Evolutionary conservation across 2,888 invertebrate species (phyloP).

Genomic region (Noctua comes): DNA sequence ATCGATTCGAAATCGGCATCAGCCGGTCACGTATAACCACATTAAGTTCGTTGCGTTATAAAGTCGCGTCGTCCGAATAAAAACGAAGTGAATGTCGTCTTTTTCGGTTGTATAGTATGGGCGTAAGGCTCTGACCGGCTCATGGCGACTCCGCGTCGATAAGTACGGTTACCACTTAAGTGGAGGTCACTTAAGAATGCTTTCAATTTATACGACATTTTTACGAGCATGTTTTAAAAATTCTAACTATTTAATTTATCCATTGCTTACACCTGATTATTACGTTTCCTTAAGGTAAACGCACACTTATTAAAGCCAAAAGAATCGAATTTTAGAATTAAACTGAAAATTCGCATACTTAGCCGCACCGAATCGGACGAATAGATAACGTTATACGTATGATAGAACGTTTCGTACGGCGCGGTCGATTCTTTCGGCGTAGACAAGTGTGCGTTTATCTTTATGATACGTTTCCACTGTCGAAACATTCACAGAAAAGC

Average conservation of each 20-base stretch:
- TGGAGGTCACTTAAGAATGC: background rate
- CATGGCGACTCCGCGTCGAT: background rate
- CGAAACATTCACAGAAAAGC: too few species aligned
- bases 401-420: too few species aligned
- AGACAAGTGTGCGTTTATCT: too few species aligned
- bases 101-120: background rate
- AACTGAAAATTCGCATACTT: too few species aligned
- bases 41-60: background rate
- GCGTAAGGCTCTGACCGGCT: background rate
- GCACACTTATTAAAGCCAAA: too few species aligned
- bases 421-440: too few species aligned
- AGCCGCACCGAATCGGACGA: too few species aligned
- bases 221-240: background rate
- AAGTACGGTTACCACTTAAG: background rate
- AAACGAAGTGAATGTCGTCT: fast-evolving
- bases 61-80: background rate
- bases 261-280: background rate
- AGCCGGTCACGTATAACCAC: background rate
- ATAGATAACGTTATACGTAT: too few species aligned
- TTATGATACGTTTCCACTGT: too few species aligned
- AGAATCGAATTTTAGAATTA: too few species aligned
- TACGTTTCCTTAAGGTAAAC: background rate
- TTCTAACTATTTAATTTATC: background rate
- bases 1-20: background rate
- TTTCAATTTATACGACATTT: conserved; percentile 4